Evolutionary conservation across 1,140 invertebrate genomes (phyloP).

Genomic region (Pseudomyrmex cubaensis): DNA sequence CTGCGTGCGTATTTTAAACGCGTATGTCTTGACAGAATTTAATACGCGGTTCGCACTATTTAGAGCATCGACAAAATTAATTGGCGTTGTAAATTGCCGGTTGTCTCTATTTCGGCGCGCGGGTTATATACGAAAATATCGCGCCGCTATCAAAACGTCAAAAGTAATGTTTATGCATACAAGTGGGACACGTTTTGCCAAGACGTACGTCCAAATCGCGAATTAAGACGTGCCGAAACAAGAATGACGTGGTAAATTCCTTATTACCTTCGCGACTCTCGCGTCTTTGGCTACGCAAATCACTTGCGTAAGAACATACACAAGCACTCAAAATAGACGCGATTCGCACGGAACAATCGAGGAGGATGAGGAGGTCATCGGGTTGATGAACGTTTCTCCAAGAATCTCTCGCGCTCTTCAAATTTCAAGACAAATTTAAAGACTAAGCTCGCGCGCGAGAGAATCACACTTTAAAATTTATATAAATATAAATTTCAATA

Average conservation of each 20-base stretch:
- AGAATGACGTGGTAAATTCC: neutral
- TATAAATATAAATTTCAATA: neutral
- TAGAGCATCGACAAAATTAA: no score
- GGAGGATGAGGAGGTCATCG: conserved; percentile 67
- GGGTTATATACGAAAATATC: neutral
- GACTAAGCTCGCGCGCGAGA: neutral
- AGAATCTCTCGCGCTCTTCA: neutral
- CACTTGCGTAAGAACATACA: conserved; percentile 53
- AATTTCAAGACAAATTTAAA: neutral
- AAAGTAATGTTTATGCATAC: conserved; percentile 30
- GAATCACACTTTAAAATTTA: neutral
- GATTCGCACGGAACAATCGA: conserved; percentile 38
- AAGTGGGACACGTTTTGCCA: conserved; percentile 19
- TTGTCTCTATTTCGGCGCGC: neutral
- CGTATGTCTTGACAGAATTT: no score
- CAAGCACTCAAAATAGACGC: conserved; percentile 50
- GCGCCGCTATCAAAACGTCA: neutral
- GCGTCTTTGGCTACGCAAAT: neutral
- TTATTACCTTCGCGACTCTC: conserved; percentile 11
- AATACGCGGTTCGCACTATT: no score
- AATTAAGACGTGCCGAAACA: neutral
- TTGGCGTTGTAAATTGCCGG: no score
- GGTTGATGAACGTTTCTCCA: conserved; percentile 66
- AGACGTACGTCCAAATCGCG: neutral
- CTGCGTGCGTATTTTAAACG: no score